Conservation (phyloP, 2,888 invertebrate genomes). For the Dicyrtoma fusca region DNA sequence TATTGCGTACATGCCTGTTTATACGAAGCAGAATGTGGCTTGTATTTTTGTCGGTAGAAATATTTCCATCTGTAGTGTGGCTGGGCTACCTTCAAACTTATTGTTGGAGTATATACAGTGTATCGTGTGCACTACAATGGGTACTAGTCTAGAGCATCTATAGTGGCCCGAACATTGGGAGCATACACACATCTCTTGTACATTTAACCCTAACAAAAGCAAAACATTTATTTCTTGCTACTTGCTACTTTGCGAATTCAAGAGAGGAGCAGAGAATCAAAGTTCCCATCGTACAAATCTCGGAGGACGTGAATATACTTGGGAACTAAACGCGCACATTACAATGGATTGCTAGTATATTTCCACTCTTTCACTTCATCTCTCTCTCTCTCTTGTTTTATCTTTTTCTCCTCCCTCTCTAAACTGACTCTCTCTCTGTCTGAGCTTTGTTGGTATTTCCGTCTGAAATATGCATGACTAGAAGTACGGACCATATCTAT, state of each 20-base stretch:
- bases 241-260: background rate
- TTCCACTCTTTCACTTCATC: background rate
- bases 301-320: background rate
- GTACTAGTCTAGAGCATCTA: too few relatives aligned
- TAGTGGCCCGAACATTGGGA: too few relatives aligned
- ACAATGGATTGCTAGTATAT: background rate
- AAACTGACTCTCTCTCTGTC: background rate
- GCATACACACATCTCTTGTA: background rate
- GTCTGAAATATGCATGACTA: background rate
- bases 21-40: too few relatives aligned
- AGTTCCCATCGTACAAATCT: background rate
- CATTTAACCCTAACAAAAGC: conserved; percentile 11
- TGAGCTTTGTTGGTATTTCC: background rate
- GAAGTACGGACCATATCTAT: too few relatives aligned
- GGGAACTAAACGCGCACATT: conserved; percentile 1
- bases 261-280: background rate
- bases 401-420: background rate
- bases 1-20: too few relatives aligned
- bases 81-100: too few relatives aligned
- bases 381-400: conserved; percentile 1
- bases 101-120: too few relatives aligned
- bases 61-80: too few relatives aligned
- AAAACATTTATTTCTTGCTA: conserved; percentile 12
- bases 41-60: too few relatives aligned
- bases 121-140: too few relatives aligned